phyloP scores from a whole-genome alignment of 2,113 vertebrate genomes.

The Perccottus glenii region DNA sequence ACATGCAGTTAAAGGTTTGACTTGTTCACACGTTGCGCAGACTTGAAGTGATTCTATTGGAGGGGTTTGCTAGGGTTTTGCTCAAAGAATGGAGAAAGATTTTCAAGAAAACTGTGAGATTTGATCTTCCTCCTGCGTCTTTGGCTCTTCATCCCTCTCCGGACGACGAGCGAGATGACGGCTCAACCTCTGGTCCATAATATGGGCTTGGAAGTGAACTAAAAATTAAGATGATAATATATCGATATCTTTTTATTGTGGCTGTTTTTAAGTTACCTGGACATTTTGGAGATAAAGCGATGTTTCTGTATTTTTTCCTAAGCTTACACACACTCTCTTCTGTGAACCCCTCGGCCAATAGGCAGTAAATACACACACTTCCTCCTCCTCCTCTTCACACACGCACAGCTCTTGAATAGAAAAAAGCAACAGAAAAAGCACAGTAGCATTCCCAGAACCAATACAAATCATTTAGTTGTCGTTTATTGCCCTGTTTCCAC shows the following conservation, averaged over 20 bases:
- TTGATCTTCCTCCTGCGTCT: slow-evolving; percentile 7
- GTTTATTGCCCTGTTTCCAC: slow-evolving; percentile 45
- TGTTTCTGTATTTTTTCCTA: slow-evolving; percentile 67
- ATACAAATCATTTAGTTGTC: slow-evolving; percentile 45
- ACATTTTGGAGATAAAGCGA: slow-evolving; percentile 64
- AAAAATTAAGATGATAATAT: slow-evolving; percentile 63
- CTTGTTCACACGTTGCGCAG: slow-evolving; percentile 1
- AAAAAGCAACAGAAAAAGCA: too few species aligned
- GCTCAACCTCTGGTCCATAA: slow-evolving; percentile 21
- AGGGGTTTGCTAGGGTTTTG: neutral
- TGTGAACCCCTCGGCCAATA: slow-evolving; percentile 26
- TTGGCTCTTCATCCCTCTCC: slow-evolving; percentile 23
- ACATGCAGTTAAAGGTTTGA: slow-evolving; percentile 19
- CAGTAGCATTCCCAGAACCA: slow-evolving; percentile 62
- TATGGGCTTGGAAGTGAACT: slow-evolving; percentile 15
- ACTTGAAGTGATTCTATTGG: slow-evolving; percentile 14
- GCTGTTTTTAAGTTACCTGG: slow-evolving; percentile 71
- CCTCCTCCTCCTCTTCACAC: neutral
- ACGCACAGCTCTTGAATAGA: slow-evolving; percentile 33
- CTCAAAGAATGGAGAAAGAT: slow-evolving; percentile 23
- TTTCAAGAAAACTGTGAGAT: slow-evolving; percentile 29
- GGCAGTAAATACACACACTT: slow-evolving; percentile 3
- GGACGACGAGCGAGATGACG: slow-evolving; percentile 12
- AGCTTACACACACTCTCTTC: slow-evolving; percentile 47
- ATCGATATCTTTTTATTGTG: slow-evolving; percentile 72